phyloP scores from a whole-genome alignment of 2,797 vertebrate species.

The Neosalanx taihuensis region DNA sequence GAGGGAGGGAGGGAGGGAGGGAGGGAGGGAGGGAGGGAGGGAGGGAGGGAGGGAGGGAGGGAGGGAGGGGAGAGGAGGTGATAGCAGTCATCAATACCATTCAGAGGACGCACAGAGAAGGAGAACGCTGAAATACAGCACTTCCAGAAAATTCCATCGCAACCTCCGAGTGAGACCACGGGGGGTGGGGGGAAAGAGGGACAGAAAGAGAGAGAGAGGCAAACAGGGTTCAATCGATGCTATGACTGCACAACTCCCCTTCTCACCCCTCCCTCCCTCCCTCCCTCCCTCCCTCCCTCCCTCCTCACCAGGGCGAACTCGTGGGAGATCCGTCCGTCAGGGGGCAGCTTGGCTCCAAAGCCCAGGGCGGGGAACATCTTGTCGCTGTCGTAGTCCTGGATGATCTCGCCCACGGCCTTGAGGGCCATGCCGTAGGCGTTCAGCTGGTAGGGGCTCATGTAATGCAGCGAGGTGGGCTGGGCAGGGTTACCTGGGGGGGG shows the following conservation, averaged over 20 bases:
- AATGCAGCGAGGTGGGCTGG: conserved; percentile 95
- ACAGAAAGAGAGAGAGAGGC: not conserved
- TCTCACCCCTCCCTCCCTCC: not conserved
- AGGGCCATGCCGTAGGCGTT: conserved; percentile 96
- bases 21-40: not conserved
- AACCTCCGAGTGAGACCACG: not conserved
- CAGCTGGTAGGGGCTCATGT: conserved; percentile 96
- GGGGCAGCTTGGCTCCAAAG: conserved; percentile 95
- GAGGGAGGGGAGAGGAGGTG: not conserved
- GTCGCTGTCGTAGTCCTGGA: conserved; percentile 98
- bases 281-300: not conserved
- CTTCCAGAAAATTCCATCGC: not conserved
- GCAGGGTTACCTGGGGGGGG: conserved; percentile 86
- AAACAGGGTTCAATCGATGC: not conserved
- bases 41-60: no score
- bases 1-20: not conserved
- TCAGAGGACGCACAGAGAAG: no score
- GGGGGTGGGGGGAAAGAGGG: not conserved
- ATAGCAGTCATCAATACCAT: no score
- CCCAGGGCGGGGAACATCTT: conserved; percentile 99
- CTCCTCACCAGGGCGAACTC: conserved; percentile 93
- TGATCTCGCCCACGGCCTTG: conserved; percentile 95
- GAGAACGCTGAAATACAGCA: no score
- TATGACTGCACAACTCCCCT: no score
- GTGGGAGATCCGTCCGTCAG: conserved; percentile 93